Conservation (phyloP, 2,797 vertebrate species). For the Macrochelys suwanniensis region DNA sequence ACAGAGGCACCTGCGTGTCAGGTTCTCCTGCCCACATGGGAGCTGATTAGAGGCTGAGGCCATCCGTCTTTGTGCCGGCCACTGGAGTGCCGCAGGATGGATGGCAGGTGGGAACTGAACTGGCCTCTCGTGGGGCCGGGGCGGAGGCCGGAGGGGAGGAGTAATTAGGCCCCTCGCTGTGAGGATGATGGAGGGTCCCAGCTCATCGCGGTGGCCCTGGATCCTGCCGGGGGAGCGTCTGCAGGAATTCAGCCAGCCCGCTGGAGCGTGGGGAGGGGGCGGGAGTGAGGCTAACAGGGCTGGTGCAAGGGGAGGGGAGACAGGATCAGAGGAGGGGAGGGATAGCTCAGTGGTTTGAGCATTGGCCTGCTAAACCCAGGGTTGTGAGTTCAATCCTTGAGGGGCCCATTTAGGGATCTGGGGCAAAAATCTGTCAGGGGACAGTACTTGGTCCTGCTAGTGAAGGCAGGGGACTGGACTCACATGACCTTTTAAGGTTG, state of each 20-base stretch:
- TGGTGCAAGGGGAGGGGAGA: neutral
- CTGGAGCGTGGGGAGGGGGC: no score
- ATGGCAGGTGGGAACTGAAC: constrained; percentile 81
- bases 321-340: no score
- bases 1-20: constrained; percentile 18
- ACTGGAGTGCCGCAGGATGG: constrained; percentile 77
- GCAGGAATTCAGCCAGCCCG: neutral
- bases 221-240: neutral
- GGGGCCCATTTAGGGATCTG: no score
- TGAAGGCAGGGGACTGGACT: no score
- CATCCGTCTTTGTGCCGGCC: constrained; percentile 85
- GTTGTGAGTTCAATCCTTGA: no score
- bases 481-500: no score
- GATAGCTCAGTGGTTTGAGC: no score
- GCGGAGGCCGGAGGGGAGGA: neutral
- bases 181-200: neutral
- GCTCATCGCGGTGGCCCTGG: neutral
- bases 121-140: constrained; percentile 78
- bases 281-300: neutral
- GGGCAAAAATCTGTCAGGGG: no score
- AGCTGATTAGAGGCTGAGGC: constrained; percentile 87
- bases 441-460: no score
- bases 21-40: constrained; percentile 76
- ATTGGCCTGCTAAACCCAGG: no score
- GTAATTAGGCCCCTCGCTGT: neutral